Evolutionary conservation across 2,888 invertebrate species (phyloP), one percentile per base, ranked within the genome.

Genomic region (Trachelus troglodyta): DNA sequence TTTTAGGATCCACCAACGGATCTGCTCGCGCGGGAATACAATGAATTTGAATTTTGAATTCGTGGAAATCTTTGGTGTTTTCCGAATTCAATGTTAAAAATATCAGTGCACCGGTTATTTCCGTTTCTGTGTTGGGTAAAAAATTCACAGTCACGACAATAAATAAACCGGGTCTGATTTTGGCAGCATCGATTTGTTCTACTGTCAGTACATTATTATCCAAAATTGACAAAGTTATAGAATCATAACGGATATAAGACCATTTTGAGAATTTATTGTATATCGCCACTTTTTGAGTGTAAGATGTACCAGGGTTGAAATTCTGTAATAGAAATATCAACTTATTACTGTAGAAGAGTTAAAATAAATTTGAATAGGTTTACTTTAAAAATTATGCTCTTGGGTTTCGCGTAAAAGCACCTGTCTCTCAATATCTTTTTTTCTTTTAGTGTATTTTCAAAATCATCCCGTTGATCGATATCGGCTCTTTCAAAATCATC

Each of bases 181-280:
- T 81, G 11, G 77, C 82, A 4, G 84, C 81, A 31, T 82, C 84
- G 34, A 81, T 77, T 11, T 76, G 76, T 35, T 84, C 82, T 34
- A 85, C 75, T 76, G 83, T 75, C 34, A 84, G 35, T 12, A 82
- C 77, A 30, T 77, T 73, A 3, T 85, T 79, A 12, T 83, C 77
- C 75, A 75, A 71, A 34, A 75, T 73, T 31, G 79, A 71, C 1
- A 76, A 77, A 71, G 78, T 74, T 3, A 85, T 69, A 35, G 76
- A 73, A 4, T 80, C 74, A 73, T 78, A 85, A 69, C 85, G 79
- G 12, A 85, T 30, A 34, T 85, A 85, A n/a, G 85, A 83, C 78
- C 83, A 83, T 23, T 75, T 77, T 4, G 74, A 31, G 34, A 79
- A 76, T 74, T 82, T 85, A 69, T 85, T 85, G 0, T 71, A 69